Conservation (phyloP, 2,888 invertebrate genomes). For the Antitype chi region DNA sequence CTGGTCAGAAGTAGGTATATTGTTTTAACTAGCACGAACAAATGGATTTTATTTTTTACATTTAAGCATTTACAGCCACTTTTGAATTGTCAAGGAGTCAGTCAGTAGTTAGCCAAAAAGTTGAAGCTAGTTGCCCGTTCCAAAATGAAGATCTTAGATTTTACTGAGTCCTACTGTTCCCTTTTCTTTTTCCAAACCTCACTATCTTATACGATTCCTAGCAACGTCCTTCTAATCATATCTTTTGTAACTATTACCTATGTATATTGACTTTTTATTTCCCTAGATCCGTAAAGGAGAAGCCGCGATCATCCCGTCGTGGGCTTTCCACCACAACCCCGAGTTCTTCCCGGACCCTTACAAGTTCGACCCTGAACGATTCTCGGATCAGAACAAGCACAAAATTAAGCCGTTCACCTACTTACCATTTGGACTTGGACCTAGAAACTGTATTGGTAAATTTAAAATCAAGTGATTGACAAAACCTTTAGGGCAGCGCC, state of each 20-base stretch:
- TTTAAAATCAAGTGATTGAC: not conserved
- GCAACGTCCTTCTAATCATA: not conserved
- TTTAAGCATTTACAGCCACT: not conserved
- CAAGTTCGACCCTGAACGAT: constrained; percentile 90
- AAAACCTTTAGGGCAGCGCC: not conserved
- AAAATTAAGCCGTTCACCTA: constrained; percentile 75
- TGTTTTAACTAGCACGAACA: not conserved
- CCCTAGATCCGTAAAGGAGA: constrained; percentile 49
- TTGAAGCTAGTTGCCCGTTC: not conserved
- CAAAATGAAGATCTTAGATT: not conserved
- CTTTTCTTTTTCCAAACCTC: not conserved
- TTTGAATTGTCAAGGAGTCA: not conserved
- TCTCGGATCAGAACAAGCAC: constrained; percentile 88
- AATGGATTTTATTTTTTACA: too few species aligned
- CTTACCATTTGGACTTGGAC: constrained; percentile 89
- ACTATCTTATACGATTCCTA: not conserved
- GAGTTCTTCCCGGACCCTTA: constrained; percentile 83
- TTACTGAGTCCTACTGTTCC: too few species aligned
- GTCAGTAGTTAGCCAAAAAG: not conserved
- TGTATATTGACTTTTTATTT: not conserved
- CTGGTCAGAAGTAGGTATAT: not conserved
- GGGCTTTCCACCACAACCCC: constrained; percentile 62
- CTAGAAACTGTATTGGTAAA: constrained; percentile 89
- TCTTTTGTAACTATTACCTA: not conserved
- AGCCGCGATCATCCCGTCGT: constrained; percentile 26